Conservation (phyloP, 92 coral and sea anemone species). For the Palythoa grandiflora region DNA sequence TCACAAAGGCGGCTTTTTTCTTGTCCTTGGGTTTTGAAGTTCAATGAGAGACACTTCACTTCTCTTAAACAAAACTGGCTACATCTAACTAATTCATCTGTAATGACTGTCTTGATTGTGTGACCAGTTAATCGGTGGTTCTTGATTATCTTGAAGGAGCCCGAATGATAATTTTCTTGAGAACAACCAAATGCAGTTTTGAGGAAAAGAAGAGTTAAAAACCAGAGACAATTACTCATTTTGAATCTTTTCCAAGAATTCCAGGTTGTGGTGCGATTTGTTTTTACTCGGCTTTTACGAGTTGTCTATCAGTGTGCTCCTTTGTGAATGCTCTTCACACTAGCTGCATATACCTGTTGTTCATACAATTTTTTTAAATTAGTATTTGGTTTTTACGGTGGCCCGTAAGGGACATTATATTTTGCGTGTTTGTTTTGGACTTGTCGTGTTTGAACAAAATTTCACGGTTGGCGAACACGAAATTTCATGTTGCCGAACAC, state of each 20-base stretch:
- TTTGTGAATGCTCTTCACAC: no score
- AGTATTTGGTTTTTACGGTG: no score
- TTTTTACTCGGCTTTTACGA: no score
- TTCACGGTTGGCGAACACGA: no score
- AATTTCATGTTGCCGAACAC: no score
- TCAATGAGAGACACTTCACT: background rate
- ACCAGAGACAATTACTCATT: background rate
- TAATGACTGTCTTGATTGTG: background rate
- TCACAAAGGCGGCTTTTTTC: background rate
- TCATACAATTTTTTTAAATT: no score
- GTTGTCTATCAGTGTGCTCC: no score
- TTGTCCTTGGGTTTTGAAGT: background rate
- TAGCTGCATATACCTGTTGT: no score
- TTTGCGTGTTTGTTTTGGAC: no score
- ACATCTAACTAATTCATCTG: background rate
- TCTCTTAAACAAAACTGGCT: slow-evolving; percentile 8
- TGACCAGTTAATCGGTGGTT: background rate
- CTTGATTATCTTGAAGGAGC: background rate
- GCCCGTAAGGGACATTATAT: no score
- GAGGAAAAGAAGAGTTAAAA: background rate
- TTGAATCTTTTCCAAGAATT: background rate
- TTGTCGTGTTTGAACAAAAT: no score
- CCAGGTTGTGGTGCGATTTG: no score
- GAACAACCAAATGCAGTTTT: background rate
- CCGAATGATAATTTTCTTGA: background rate